phyloP scores from a whole-genome alignment of 2,113 vertebrate genomes.

The Pseudonaja textilis region DNA sequence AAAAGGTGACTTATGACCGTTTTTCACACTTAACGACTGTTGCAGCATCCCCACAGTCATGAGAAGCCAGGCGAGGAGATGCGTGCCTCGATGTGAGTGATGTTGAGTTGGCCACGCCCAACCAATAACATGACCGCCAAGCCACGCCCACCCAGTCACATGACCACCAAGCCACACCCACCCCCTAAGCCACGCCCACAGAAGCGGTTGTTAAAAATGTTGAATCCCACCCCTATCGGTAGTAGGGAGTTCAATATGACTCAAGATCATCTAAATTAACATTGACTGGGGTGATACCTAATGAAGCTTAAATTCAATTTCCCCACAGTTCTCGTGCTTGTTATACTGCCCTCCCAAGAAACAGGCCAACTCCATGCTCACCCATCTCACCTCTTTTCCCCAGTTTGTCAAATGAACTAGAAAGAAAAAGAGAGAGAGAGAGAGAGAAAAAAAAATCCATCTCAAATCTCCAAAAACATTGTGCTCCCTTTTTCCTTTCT shows the following conservation, averaged over 20 bases:
- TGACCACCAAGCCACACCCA: too few relatives aligned
- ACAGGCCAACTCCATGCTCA: not conserved
- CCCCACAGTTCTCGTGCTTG: not conserved
- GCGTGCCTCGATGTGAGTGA: too few relatives aligned
- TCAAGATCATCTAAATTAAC: not conserved
- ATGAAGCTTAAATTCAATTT: not conserved
- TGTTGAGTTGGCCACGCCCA: too few relatives aligned
- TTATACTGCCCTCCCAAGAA: not conserved
- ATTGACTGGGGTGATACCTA: not conserved
- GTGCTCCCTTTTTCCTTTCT: not conserved
- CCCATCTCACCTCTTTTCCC: not conserved
- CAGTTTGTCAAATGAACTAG: not conserved
- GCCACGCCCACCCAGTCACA: too few relatives aligned
- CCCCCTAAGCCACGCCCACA: too few relatives aligned
- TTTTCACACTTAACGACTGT: too few relatives aligned
- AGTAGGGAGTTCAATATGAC: not conserved
- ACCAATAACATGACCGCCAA: too few relatives aligned
- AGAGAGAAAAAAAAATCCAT: not conserved
- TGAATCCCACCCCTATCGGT: too few relatives aligned
- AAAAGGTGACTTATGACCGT: too few relatives aligned
- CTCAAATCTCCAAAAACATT: not conserved
- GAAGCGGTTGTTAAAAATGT: too few relatives aligned
- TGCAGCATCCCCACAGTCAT: too few relatives aligned
- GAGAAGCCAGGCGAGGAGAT: too few relatives aligned
- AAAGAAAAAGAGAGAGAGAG: not conserved